phyloP scores from a whole-genome alignment of 2,888 invertebrate genomes.

The Scaeva pyrastri region DNA sequence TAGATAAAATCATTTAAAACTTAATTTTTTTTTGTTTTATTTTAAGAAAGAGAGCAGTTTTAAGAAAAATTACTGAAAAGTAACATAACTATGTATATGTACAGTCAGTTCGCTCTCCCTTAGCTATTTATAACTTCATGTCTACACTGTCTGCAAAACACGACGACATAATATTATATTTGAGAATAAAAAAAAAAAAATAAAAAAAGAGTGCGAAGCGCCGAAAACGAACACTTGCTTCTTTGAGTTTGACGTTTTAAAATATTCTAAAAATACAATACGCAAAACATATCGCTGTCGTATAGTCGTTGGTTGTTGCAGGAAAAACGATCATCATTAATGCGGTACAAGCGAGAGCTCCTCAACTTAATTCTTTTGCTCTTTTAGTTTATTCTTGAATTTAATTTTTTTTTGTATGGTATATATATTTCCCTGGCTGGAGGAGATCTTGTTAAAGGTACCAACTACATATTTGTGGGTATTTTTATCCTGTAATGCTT shows the following conservation, averaged over 20 bases:
- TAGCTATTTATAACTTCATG: conserved; percentile 66
- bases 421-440: conserved; percentile 53
- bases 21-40: too few species aligned
- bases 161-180: conserved; percentile 57
- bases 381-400: conserved; percentile 21
- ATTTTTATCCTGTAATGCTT: conserved; percentile 68
- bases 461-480: conserved; percentile 5
- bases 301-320: conserved; percentile 18
- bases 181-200: not conserved
- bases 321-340: conserved; percentile 65
- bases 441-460: conserved; percentile 53
- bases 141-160: conserved; percentile 70
- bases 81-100: not conserved
- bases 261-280: conserved; percentile 67
- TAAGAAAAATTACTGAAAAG: not conserved
- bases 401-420: conserved; percentile 37
- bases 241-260: conserved; percentile 57
- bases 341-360: conserved; percentile 50
- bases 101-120: conserved; percentile 9
- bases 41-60: not conserved
- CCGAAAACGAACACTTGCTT: conserved; percentile 74
- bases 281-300: conserved; percentile 30
- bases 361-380: conserved; percentile 18
- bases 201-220: conserved; percentile 55
- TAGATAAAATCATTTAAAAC: not conserved